Base-by-base conservation (phyloP, 2,113 vertebrate genomes). In the Motacilla alba region DNA sequence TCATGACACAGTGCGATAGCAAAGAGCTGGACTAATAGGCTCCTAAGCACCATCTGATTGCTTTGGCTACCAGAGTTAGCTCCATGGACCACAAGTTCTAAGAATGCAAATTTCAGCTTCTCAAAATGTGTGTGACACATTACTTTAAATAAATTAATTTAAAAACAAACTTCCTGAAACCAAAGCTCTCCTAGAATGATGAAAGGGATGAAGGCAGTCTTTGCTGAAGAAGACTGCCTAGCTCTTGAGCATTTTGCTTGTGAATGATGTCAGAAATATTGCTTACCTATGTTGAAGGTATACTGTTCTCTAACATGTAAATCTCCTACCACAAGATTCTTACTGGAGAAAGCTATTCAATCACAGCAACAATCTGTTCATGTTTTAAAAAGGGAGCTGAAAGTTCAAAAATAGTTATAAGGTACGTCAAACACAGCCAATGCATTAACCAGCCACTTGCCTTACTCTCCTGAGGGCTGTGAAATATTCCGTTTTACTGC, bases 351-450 rank as follows among this genome's bases (percentile, higher is more conserved):
- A 92, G 53, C 18, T 70, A 76, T 73, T 92, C 81, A 68, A 75
- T 91, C 89, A 83, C 60, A 74, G 56, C 35, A 80, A 64, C 72
- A 70, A 90, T 74, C 73, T 75, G 62, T 35, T 56, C 78, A 18
- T 77, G 47, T 87, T 90, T 87, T 44, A 94, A 88, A 84, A 58
- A 66, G 50, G 67, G 35, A 92, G 52, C 56, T 76, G 28, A 86
- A 96, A 74, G 37, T 79, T 88, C 69, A 94, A 70, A 86, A 93
- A 75, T 47, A 76, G 72, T 86, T 87, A 46, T 58, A 64, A 95
- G 66, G 37, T 53, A 80, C 10, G 4, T 83, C 90, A 92, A 62
- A 78, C 22, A 39, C 24, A 81, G 58, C 64, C 87, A 6, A 18
- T 74, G 52, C 44, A 59, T 93, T 95, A 90, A 81, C 90, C 53